Base-by-base conservation (phyloP, 53 echinoderm and acorn worm genomes). In the Echinarachnius parma region DNA sequence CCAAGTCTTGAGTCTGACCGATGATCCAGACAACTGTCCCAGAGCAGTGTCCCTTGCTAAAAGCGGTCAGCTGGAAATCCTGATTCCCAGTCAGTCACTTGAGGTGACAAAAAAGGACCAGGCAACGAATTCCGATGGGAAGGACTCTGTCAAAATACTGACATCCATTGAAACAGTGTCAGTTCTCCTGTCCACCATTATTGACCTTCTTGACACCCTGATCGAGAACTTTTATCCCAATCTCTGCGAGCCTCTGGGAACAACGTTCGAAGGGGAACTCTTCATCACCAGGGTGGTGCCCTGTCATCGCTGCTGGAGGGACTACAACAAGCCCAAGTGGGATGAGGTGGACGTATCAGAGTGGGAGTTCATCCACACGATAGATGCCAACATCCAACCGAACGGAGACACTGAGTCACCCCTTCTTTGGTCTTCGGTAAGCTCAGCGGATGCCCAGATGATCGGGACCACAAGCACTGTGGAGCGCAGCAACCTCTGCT, bases 151-250 rank as follows among this genome's bases (percentile, higher is more conserved):
- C n/a, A 62, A 87, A 44, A 64, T 96, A 22, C 63, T 65, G 15
- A 81, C 85, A 22, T 96, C 91, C 9, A 58, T 81, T 4, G 84
- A 90, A 58, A 78, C 78, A 2, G 75, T 90, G 0, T 90, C 91
- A 0, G 82, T 84, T 28, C 85, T 96, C 19, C 82, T 96, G 16
- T 82, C 96, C 0, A 72, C 60, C 33, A 87, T 96, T 62, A 84
- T 96, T 53, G 96, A 96, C 42, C 72, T 90, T 15, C 82, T 96
- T 19, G 96, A 96, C 59, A 85, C 82, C 30, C 57, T 96, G 62
- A 78, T 96, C 34, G 96, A 96, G 18, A 90, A 96, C 80, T 96
- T 90, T 58, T 96, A 96, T 53, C 96, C 96, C 25, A 79, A 84
- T 13, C 83, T 96, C 46, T 87, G 91, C 54, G 96, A 96, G 44